Conservation (phyloP, 1,140 invertebrate species). For the Brachionus koreanus region DNA sequence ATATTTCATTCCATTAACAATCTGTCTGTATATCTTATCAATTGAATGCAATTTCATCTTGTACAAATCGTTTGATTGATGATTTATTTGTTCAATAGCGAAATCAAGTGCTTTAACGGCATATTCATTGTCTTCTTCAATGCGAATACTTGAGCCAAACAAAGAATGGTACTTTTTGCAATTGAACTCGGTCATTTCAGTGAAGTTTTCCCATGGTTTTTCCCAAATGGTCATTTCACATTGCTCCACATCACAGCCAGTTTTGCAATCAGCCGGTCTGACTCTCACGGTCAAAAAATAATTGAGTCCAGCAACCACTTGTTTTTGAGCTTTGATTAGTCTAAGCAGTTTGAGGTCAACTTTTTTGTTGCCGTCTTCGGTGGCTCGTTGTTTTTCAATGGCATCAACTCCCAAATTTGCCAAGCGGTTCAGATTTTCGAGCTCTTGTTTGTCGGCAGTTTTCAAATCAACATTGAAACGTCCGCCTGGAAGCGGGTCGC, state of each 20-base stretch:
- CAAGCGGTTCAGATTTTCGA: background rate
- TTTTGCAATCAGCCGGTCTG: background rate
- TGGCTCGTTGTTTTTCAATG: background rate
- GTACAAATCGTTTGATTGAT: conserved; percentile 42
- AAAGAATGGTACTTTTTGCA: conserved; percentile 18
- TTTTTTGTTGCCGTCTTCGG: background rate
- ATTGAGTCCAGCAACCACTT: conserved; percentile 20
- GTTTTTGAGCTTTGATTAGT: background rate
- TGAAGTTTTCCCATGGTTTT: conserved; percentile 36
- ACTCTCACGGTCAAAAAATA: background rate
- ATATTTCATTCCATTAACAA: conserved; percentile 32
- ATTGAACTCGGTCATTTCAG: background rate
- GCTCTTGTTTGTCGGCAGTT: background rate
- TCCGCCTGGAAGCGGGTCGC: background rate
- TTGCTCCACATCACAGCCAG: background rate
- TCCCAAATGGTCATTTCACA: conserved; percentile 18
- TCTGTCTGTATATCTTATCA: conserved; percentile 16
- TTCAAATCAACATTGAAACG: background rate
- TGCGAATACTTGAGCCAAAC: background rate
- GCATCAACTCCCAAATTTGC: background rate
- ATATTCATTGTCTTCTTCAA: background rate
- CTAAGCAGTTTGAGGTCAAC: background rate
- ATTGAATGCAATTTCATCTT: background rate
- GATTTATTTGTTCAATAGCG: background rate
- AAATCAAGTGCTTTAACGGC: background rate